Percentiles rank a stretch among this genome's conserved stretches.
Conservation (phyloP, 2,113 vertebrate species). For the Nannospalax galili region DNA sequence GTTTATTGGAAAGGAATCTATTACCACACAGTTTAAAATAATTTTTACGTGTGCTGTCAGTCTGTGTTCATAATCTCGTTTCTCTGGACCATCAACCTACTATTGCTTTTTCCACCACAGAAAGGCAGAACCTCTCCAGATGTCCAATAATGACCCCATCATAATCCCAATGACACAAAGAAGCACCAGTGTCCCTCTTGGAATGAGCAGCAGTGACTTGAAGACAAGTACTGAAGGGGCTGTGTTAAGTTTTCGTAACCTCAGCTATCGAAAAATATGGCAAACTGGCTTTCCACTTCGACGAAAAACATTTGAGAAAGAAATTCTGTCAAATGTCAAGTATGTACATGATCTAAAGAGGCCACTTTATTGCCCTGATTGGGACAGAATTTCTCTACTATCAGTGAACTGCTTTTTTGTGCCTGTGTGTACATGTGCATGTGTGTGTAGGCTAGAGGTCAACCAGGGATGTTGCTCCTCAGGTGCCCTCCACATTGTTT, state of each 20-base stretch:
- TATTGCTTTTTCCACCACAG: conserved; percentile 55
- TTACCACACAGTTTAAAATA: not conserved
- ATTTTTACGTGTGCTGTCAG: not conserved
- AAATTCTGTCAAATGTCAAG: conserved; percentile 85
- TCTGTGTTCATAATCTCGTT: not conserved
- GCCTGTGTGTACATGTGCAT: not conserved
- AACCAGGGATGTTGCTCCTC: too few relatives aligned
- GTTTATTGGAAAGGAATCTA: not conserved
- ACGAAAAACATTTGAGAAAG: conserved; percentile 69
- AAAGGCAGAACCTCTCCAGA: not conserved
- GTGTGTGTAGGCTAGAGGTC: not conserved
- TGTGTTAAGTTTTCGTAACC: conserved; percentile 84
- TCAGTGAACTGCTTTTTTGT: not conserved
- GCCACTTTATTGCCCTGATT: not conserved
- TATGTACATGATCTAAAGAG: conserved; percentile 69
- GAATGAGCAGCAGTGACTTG: not conserved
- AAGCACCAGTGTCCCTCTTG: conserved; percentile 31
- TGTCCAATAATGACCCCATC: conserved; percentile 20
- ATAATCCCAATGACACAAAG: conserved; percentile 74
- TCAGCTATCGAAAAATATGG: conserved; percentile 83
- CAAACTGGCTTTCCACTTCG: conserved; percentile 77
- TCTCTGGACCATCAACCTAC: not conserved
- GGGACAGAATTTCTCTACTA: not conserved
- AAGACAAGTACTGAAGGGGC: not conserved
- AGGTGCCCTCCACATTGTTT: too few relatives aligned